Evolutionary conservation across 2,113 vertebrate species (phyloP).

Genomic region (Muscicapa adusta): DNA sequence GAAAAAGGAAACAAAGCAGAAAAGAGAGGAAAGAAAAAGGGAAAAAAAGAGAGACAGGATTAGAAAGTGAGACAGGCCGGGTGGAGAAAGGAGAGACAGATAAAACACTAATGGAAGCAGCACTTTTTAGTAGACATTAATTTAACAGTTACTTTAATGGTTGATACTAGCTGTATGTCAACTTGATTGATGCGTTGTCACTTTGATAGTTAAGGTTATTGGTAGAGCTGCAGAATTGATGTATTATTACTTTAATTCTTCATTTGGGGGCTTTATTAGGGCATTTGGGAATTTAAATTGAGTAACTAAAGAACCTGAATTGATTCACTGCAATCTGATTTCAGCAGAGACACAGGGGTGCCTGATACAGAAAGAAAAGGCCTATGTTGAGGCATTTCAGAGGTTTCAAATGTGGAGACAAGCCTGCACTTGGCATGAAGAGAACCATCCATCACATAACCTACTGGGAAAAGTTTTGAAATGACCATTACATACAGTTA

Average conservation of each 20-base stretch:
- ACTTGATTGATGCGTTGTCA: conserved; percentile 67
- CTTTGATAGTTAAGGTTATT: conserved; percentile 68
- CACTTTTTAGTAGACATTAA: conserved; percentile 60
- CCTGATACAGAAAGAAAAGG: background rate
- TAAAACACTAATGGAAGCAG: conserved; percentile 64
- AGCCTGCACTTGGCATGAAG: background rate
- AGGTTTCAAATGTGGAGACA: background rate
- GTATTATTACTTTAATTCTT: conserved; percentile 70
- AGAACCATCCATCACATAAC: background rate
- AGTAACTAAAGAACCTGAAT: conserved; percentile 43
- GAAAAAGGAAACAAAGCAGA: background rate
- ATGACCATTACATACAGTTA: background rate
- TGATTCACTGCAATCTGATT: conserved; percentile 28
- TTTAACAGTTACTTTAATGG: conserved; percentile 69
- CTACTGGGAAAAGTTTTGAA: background rate
- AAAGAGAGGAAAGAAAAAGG: background rate
- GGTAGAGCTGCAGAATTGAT: conserved; percentile 59
- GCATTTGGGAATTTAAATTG: conserved; percentile 65
- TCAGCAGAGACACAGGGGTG: background rate
- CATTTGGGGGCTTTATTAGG: conserved; percentile 67
- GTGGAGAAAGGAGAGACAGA: background rate
- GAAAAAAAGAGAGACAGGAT: background rate
- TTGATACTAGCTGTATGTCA: conserved; percentile 67
- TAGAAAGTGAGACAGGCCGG: background rate
- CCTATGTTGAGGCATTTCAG: background rate